These are phyloP conservation scores for Erebia ligea DNA, from an alignment of 2,888 invertebrate genomes.

Conservation along the genomic window DNA sequence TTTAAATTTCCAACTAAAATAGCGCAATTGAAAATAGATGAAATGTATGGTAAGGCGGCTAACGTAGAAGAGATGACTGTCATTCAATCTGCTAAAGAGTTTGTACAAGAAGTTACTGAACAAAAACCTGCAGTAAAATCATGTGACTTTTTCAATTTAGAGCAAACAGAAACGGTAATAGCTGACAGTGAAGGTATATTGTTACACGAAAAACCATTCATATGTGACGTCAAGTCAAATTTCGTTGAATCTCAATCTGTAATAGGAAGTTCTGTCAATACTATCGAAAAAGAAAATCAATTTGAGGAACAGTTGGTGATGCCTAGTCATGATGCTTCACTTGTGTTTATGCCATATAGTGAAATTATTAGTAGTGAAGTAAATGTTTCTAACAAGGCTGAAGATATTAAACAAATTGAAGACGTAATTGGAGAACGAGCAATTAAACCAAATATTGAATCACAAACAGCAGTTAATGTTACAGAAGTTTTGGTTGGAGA, in stretches of 20 bases:
- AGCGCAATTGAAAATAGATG: conserved; percentile 63
- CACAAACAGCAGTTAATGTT: conserved; percentile 57
- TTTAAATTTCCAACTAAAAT: conserved; percentile 63
- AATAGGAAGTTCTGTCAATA: conserved; percentile 79
- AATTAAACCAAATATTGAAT: conserved; percentile 46
- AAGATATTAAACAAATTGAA: conserved; percentile 59
- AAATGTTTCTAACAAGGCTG: conserved; percentile 51
- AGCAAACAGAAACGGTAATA: conserved; percentile 75
- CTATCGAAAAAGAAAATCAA: conserved; percentile 81
- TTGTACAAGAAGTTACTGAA: conserved; percentile 52
- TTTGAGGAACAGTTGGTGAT: conserved; percentile 57
- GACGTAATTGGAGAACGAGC: conserved; percentile 52
- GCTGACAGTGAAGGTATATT: conserved; percentile 79
- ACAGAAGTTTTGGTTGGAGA: conserved; percentile 62
- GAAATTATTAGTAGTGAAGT: conserved; percentile 66
- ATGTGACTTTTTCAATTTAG: conserved; percentile 65
- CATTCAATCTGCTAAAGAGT: conserved; percentile 59
- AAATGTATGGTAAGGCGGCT: conserved; percentile 71
- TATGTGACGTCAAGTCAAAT: conserved; percentile 70
- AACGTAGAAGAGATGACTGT: conserved; percentile 64
- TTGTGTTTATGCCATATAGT: conserved; percentile 64
- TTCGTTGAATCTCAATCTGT: conserved; percentile 82
- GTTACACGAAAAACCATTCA: conserved; percentile 46
- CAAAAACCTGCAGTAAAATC: conserved; percentile 57
- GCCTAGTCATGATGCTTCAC: conserved; percentile 52